Conservation (phyloP, 1,140 invertebrate species). For the Epicauta chinensis region DNA sequence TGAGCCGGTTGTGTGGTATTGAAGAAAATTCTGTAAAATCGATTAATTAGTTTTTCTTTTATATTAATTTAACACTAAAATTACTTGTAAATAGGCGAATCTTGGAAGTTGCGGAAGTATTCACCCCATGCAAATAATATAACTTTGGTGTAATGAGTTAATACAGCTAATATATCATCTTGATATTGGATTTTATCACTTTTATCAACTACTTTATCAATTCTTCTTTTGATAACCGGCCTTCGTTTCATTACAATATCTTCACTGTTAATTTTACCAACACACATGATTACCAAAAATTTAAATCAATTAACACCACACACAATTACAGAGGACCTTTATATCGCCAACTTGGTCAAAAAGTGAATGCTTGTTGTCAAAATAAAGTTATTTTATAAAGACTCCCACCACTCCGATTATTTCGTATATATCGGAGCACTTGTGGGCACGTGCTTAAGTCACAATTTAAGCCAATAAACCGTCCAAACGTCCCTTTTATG, state of each 20-base stretch:
- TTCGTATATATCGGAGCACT: no score
- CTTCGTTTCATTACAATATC: neutral
- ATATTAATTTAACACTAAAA: neutral
- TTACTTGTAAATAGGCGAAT: constrained; percentile 24
- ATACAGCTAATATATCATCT: constrained; percentile 20
- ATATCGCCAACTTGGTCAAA: no score
- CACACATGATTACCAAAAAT: neutral
- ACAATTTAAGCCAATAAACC: no score
- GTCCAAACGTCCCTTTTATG: no score
- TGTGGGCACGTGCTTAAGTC: no score
- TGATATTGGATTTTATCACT: constrained; percentile 7
- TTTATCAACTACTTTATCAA: neutral
- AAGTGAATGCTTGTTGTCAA: no score
- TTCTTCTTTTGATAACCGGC: neutral
- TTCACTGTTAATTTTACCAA: neutral
- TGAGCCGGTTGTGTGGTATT: constrained; percentile 69
- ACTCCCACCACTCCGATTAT: no score
- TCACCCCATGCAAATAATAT: constrained; percentile 13
- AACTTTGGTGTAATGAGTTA: constrained; percentile 17
- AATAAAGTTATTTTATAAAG: no score
- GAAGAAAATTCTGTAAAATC: constrained; percentile 58
- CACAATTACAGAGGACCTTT: no score
- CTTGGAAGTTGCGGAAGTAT: constrained; percentile 10
- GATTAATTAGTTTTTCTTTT: constrained; percentile 18
- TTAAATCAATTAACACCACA: no score